phyloP scores from a whole-genome alignment of 2,797 vertebrate genomes.

The Okamejei kenojei region DNA sequence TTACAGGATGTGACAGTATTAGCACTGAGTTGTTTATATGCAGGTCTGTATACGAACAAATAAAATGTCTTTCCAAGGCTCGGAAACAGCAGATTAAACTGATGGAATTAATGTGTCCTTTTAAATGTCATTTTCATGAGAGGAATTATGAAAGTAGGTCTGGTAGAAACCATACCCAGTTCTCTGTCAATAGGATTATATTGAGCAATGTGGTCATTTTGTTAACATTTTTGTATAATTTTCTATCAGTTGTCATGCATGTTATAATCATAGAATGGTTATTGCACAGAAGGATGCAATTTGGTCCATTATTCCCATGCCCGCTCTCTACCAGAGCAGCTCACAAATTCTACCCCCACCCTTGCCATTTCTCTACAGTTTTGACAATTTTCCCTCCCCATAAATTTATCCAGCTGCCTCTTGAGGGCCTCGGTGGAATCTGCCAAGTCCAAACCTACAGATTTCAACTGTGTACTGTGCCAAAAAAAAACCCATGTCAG shows the following conservation, averaged over 20 bases:
- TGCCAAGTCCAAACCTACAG: too few species aligned
- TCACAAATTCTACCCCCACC: too few species aligned
- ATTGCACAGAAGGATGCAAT: too few species aligned
- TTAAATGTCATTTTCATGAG: background rate
- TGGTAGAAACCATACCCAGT: background rate
- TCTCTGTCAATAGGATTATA: background rate
- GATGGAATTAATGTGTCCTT: background rate
- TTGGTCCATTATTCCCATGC: too few species aligned
- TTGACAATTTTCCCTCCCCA: too few species aligned
- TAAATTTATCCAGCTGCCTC: too few species aligned
- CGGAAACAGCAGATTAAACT: background rate
- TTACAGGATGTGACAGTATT: conserved; percentile 92
- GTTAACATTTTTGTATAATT: background rate
- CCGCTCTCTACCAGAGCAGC: too few species aligned
- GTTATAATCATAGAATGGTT: background rate
- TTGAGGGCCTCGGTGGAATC: too few species aligned
- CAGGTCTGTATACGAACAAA: conserved; percentile 62
- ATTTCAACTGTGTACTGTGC: too few species aligned
- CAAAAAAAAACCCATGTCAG: too few species aligned
- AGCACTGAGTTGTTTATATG: conserved; percentile 94
- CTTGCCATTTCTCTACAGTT: too few species aligned
- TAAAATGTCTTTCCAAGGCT: background rate
- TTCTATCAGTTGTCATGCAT: background rate
- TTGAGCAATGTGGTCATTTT: background rate
- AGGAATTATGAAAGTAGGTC: background rate